Conservation (phyloP, 2,888 invertebrate species). For the Mystacides longicornis region DNA sequence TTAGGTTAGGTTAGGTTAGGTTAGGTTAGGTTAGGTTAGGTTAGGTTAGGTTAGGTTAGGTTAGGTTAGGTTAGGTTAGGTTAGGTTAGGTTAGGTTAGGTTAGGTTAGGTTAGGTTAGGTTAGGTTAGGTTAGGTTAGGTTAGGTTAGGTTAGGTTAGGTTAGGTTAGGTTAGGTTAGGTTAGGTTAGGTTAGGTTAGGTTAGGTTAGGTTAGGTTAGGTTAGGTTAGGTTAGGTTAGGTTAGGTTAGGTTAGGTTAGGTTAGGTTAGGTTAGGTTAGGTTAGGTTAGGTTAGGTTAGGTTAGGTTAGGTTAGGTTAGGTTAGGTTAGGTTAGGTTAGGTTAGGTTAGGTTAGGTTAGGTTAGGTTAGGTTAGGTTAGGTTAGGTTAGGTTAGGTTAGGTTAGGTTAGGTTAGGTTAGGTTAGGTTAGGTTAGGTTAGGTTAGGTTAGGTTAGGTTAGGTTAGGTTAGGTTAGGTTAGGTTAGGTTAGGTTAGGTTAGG, state of each 20-base stretch:
- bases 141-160: constrained; percentile 8
- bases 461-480: constrained; percentile 4
- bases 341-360: constrained; percentile 8
- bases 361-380: constrained; percentile 8
- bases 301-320: constrained; percentile 6
- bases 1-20: constrained; percentile 8
- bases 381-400: constrained; percentile 8
- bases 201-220: constrained; percentile 8
- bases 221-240: constrained; percentile 8
- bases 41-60: constrained; percentile 8
- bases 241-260: constrained; percentile 8
- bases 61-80: constrained; percentile 8
- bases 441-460: constrained; percentile 7
- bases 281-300: constrained; percentile 5
- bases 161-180: constrained; percentile 8
- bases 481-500: constrained; percentile 8
- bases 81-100: constrained; percentile 8
- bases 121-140: constrained; percentile 8
- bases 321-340: constrained; percentile 8
- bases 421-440: constrained; percentile 8
- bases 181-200: constrained; percentile 8
- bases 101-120: constrained; percentile 8
- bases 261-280: constrained; percentile 8
- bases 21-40: constrained; percentile 8
- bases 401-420: constrained; percentile 8